A percentile compares a stretch with the other conserved stretches of the same genome.
Conservation (phyloP, 37 sponge, comb jelly and placozoan species). For the Axinella damicornis region DNA sequence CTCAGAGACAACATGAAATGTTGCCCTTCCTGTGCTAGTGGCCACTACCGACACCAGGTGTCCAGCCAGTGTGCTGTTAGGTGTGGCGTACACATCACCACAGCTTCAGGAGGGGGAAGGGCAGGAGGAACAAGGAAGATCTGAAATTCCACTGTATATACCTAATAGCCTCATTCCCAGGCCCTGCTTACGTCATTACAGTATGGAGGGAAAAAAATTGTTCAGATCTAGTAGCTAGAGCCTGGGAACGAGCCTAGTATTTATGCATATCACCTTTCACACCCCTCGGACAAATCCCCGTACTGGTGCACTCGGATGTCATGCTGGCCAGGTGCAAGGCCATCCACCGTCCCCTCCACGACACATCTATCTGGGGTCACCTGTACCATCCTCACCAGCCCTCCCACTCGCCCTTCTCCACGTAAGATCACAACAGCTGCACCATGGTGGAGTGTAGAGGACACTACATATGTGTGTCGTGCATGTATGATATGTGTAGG, state of each 20-base stretch:
- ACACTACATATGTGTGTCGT: neutral
- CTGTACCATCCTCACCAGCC: constrained; percentile 75
- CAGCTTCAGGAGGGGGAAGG: constrained; percentile 46
- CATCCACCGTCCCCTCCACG: constrained; percentile 84
- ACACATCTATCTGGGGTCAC: constrained; percentile 50
- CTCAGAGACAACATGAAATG: constrained; percentile 45
- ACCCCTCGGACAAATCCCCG: constrained; percentile 83
- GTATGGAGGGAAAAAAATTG: no score
- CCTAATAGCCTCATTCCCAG: no score
- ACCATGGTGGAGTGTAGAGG: constrained; percentile 45
- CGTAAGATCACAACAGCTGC: constrained; percentile 82
- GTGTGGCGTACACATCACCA: constrained; percentile 62
- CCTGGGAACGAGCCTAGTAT: no score
- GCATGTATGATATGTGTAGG: no score
- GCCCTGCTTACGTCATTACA: no score
- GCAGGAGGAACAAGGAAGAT: no score
- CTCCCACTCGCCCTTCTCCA: constrained; percentile 40
- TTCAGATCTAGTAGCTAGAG: no score
- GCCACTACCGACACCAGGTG: constrained; percentile 35
- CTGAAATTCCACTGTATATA: no score
- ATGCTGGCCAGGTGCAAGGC: constrained; percentile 47
- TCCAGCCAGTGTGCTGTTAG: constrained; percentile 20
- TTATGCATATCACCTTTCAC: constrained; percentile 68
- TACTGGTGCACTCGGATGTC: constrained; percentile 55
- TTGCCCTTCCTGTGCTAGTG: constrained; percentile 52